Percentiles rank a stretch among this genome's conserved stretches.
Conservation (phyloP, 2,113 vertebrate species). For the Scatophagus argus region DNA sequence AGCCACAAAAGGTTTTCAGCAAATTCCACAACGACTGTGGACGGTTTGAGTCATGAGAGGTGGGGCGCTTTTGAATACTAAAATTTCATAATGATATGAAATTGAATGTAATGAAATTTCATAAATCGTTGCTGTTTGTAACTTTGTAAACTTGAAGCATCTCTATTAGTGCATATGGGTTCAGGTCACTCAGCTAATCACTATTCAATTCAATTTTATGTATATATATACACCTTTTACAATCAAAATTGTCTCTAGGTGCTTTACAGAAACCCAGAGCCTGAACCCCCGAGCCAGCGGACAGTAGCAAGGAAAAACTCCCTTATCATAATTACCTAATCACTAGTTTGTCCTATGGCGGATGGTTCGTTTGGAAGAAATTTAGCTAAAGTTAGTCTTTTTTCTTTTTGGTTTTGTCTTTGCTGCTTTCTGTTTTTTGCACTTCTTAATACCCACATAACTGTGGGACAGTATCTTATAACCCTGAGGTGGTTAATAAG, state of each 20-base stretch:
- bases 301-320: too few relatives aligned
- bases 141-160: not conserved
- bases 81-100: too few relatives aligned
- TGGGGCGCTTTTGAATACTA: too few relatives aligned
- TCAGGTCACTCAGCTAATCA: not conserved
- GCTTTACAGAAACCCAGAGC: too few relatives aligned
- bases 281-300: too few relatives aligned
- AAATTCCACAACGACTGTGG: not conserved
- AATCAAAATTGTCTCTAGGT: too few relatives aligned
- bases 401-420: not conserved
- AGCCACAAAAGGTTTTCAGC: not conserved
- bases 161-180: not conserved
- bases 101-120: not conserved
- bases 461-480: too few relatives aligned
- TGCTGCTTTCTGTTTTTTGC: not conserved
- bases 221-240: too few relatives aligned
- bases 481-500: not conserved
- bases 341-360: not conserved
- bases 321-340: too few relatives aligned
- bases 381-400: too few relatives aligned
- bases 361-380: not conserved
- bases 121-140: not conserved
- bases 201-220: too few relatives aligned
- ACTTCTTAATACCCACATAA: too few relatives aligned
- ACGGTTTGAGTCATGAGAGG: not conserved